Conservation (phyloP, 2,797 vertebrate genomes). For the Periparus ater region DNA sequence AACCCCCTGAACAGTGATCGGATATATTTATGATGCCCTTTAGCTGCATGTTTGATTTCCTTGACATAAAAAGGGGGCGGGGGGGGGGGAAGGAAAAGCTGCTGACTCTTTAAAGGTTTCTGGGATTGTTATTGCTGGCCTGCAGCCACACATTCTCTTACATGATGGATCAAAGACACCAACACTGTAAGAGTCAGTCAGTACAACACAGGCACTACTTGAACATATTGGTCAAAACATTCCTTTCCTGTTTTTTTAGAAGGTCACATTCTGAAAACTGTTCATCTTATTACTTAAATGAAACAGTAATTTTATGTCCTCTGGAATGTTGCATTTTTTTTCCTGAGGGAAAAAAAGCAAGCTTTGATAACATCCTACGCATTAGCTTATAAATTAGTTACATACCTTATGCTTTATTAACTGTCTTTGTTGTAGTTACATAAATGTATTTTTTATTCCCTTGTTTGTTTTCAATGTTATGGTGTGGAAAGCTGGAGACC, state of each 20-base stretch:
- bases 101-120: slow-evolving; percentile 59
- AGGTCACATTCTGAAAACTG: background rate
- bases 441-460: background rate
- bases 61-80: slow-evolving; percentile 39
- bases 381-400: background rate
- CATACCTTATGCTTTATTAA: background rate
- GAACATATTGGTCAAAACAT: slow-evolving; percentile 45
- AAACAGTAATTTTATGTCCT: slow-evolving; percentile 18
- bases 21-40: slow-evolving; percentile 72
- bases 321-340: slow-evolving; percentile 4
- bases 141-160: slow-evolving; percentile 62
- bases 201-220: slow-evolving; percentile 39
- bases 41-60: slow-evolving; percentile 66
- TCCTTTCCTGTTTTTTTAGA: slow-evolving; percentile 52
- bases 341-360: background rate
- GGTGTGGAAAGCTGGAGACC: background rate
- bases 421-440: background rate
- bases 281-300: background rate
- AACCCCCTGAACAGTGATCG: slow-evolving; percentile 50
- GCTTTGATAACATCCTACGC: background rate
- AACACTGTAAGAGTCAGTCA: slow-evolving; percentile 34
- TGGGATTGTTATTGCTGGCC: slow-evolving; percentile 65
- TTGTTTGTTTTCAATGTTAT: background rate
- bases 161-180: slow-evolving; percentile 62
- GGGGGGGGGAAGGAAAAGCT: background rate